A percentile compares a stretch with the other conserved stretches of the same genome.
phyloP scores from a whole-genome alignment of 2,888 invertebrate genomes.

The Lingula anatina region DNA sequence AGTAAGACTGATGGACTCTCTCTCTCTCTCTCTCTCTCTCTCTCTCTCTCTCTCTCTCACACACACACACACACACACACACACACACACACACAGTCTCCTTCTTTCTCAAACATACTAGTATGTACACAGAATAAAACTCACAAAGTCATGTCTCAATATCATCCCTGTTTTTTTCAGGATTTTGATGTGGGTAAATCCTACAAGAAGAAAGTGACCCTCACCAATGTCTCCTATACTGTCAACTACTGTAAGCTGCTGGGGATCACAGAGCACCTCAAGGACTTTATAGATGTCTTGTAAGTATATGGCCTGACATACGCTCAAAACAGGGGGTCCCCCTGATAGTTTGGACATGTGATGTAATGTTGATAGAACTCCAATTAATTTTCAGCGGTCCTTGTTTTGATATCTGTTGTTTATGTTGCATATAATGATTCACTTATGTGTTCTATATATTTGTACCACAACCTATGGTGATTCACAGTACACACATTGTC shows the following conservation, averaged over 20 bases:
- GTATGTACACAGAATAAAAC: too few species aligned
- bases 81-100: too few species aligned
- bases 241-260: slow-evolving; percentile 50
- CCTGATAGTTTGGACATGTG: too few species aligned
- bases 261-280: slow-evolving; percentile 47
- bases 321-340: too few species aligned
- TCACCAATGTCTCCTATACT: slow-evolving; percentile 52
- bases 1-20: too few species aligned
- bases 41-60: too few species aligned
- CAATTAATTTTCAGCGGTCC: background rate
- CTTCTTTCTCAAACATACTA: too few species aligned
- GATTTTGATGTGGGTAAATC: slow-evolving; percentile 50
- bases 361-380: too few species aligned
- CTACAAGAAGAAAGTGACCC: slow-evolving; percentile 48
- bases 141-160: too few species aligned
- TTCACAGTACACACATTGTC: too few species aligned
- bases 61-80: too few species aligned
- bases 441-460: background rate
- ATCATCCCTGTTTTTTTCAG: slow-evolving; percentile 28
- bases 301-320: slow-evolving; percentile 29
- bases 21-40: too few species aligned
- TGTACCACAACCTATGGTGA: background rate
- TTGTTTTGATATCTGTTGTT: background rate
- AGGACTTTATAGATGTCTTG: slow-evolving; percentile 50
- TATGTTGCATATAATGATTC: background rate